Evolutionary conservation across 2,797 vertebrate genomes (phyloP).

Genomic region (Sebastes goodei): DNA sequence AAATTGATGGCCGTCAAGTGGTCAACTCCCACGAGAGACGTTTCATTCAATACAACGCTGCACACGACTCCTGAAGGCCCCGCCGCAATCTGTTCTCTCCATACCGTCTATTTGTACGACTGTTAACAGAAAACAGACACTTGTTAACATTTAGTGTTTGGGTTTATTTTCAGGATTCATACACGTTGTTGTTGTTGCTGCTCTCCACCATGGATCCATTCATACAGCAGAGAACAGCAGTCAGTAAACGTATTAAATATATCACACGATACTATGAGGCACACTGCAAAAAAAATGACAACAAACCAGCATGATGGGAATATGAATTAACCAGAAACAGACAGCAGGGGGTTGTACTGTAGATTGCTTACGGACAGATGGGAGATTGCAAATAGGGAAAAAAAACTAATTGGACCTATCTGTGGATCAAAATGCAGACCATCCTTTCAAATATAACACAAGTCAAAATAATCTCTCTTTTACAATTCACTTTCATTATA

Average conservation of each 20-base stretch:
- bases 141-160: conserved; percentile 7
- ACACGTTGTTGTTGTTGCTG: conserved; percentile 1
- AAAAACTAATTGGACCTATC: neutral
- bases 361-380: neutral
- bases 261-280: conserved; percentile 26
- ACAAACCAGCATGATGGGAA: neutral
- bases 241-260: conserved; percentile 25
- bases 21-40: neutral
- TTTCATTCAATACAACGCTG: conserved; percentile 16
- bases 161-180: conserved; percentile 43
- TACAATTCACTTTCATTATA: neutral
- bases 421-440: neutral
- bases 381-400: neutral
- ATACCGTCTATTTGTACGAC: fast-evolving
- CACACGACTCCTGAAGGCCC: neutral
- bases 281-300: conserved; percentile 18
- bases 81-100: neutral
- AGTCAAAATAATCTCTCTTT: neutral
- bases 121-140: conserved; percentile 24
- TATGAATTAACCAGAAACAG: neutral
- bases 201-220: conserved; percentile 11
- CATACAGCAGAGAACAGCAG: conserved; percentile 13
- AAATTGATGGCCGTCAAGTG: neutral
- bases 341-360: neutral
- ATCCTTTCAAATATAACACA: neutral